phyloP scores from a whole-genome alignment of 2,797 vertebrate species.

The Lacerta agilis region DNA sequence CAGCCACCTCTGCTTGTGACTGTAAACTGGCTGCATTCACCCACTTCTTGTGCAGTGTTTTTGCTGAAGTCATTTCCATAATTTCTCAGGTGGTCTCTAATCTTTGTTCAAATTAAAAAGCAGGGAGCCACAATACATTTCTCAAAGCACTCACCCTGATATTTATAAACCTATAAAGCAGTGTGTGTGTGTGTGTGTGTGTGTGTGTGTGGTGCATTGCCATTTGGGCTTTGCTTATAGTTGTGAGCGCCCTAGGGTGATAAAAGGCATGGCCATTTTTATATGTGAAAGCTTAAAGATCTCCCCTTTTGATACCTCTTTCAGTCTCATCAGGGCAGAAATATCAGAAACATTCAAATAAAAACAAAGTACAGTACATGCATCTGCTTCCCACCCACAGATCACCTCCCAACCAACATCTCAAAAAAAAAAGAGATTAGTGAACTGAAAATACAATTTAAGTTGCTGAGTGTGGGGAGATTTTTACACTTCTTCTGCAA shows the following conservation, averaged over 20 bases:
- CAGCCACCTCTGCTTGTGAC: neutral
- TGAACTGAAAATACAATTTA: neutral
- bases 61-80: slow-evolving; percentile 29
- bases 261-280: slow-evolving; percentile 45
- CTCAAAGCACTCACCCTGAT: slow-evolving; percentile 57
- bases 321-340: neutral
- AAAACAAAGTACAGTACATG: neutral
- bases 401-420: neutral
- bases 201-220: slow-evolving; percentile 16
- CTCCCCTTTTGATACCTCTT: slow-evolving; percentile 45
- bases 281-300: slow-evolving; percentile 57
- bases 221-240: slow-evolving; percentile 33
- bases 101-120: slow-evolving; percentile 49
- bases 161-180: slow-evolving; percentile 63
- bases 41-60: neutral
- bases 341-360: neutral
- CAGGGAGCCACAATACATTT: slow-evolving; percentile 47
- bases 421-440: slow-evolving; percentile 9
- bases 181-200: neutral
- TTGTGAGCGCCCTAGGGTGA: slow-evolving; percentile 34
- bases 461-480: neutral
- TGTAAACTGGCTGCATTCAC: slow-evolving; percentile 23
- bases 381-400: neutral
- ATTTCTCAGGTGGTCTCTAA: slow-evolving; percentile 38
- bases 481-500: neutral